Conservation (phyloP, 2,113 vertebrate species). For the Apteryx mantelli region DNA sequence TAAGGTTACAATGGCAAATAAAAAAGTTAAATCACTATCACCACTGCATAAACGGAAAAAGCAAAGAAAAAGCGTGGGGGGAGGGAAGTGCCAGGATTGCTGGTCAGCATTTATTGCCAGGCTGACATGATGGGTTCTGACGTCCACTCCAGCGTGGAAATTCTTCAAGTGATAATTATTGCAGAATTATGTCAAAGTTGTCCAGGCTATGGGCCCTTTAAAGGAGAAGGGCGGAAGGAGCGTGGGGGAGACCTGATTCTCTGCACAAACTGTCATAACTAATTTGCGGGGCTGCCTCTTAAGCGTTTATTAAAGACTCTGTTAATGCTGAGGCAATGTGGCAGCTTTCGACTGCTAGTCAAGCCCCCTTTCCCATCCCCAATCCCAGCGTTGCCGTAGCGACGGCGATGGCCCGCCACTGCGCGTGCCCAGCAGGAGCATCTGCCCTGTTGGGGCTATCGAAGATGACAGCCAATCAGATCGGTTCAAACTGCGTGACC, state of each 20-base stretch:
- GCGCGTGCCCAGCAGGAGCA: slow-evolving; percentile 88
- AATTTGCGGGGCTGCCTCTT: slow-evolving; percentile 94
- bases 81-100: slow-evolving; percentile 78
- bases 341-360: slow-evolving; percentile 90
- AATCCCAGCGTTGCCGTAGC: slow-evolving; percentile 85
- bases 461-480: slow-evolving; percentile 90
- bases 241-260: slow-evolving; percentile 89
- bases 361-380: slow-evolving; percentile 77
- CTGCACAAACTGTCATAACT: slow-evolving; percentile 95
- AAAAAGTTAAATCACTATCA: not conserved
- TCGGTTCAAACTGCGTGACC: slow-evolving; percentile 81
- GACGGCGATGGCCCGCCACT: slow-evolving; percentile 76
- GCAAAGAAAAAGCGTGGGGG: slow-evolving; percentile 14
- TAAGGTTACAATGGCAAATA: slow-evolving; percentile 1
- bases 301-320: slow-evolving; percentile 96
- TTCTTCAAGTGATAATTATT: slow-evolving; percentile 98
- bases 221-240: slow-evolving; percentile 82
- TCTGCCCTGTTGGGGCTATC: slow-evolving; percentile 83
- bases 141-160: slow-evolving; percentile 87
- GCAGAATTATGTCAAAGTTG: slow-evolving; percentile 96
- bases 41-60: slow-evolving; percentile 47
- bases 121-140: slow-evolving; percentile 91
- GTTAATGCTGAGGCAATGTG: slow-evolving; percentile 98
- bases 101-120: slow-evolving; percentile 88
- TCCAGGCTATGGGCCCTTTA: slow-evolving; percentile 89